Percentiles rank a stretch among this genome's conserved stretches.
These are phyloP conservation scores for Macrocentrus cingulum DNA, from an alignment of 1,140 invertebrate species.

Conservation along the genomic window DNA sequence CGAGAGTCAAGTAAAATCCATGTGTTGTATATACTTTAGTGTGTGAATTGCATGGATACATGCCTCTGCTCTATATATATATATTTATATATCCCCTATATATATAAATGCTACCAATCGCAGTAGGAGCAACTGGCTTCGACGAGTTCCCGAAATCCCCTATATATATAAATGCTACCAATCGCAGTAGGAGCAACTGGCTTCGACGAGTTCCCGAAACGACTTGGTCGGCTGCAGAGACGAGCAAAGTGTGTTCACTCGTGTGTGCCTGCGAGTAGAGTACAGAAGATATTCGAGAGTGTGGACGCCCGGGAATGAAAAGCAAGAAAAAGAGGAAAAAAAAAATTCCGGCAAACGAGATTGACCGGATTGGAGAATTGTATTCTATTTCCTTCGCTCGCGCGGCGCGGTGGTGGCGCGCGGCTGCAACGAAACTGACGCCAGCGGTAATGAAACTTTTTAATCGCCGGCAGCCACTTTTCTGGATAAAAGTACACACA, in stretches of 20 bases:
- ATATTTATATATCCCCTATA: too few relatives aligned
- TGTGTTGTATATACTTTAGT: background rate
- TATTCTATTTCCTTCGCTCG: constrained; percentile 49
- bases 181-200: constrained; percentile 12
- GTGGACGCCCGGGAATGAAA: background rate
- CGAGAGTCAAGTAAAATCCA: background rate
- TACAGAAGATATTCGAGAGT: background rate
- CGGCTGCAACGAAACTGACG: constrained; percentile 41
- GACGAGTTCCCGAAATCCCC: constrained; percentile 17
- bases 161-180: too few relatives aligned
- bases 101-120: too few relatives aligned
- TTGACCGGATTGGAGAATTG: constrained; percentile 46
- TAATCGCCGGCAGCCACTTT: constrained; percentile 44
- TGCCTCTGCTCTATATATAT: too few relatives aligned
- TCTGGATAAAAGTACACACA: constrained; percentile 27
- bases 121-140: constrained; percentile 14
- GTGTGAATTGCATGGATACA: too few relatives aligned
- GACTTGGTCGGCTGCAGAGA: background rate
- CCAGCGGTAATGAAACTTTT: constrained; percentile 48
- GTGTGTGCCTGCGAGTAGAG: background rate
- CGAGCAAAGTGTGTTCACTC: background rate
- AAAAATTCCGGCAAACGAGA: constrained; percentile 35
- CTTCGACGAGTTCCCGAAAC: constrained; percentile 17
- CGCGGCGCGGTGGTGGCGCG: too few relatives aligned
- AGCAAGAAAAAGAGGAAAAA: constrained; percentile 8